phyloP scores from a whole-genome alignment of 2,113 vertebrate genomes.

The Coturnix japonica region DNA sequence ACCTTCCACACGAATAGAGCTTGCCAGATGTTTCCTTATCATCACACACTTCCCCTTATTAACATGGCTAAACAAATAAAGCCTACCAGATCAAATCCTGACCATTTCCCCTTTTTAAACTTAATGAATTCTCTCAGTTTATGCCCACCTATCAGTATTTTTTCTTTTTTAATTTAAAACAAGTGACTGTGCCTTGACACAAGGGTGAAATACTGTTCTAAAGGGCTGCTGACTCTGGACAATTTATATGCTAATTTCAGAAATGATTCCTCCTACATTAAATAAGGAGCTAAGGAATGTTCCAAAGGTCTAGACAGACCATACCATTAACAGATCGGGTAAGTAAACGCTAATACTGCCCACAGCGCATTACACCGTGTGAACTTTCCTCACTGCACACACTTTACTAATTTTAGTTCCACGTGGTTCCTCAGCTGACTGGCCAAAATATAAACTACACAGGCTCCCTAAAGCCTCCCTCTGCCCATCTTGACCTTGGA shows the following conservation, averaged over 20 bases:
- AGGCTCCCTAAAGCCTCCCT: slow-evolving; percentile 27
- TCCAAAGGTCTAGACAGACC: slow-evolving; percentile 77
- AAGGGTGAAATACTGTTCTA: not conserved
- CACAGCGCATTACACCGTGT: slow-evolving; percentile 36
- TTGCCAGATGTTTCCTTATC: not conserved
- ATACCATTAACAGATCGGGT: slow-evolving; percentile 60
- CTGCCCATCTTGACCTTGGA: slow-evolving; percentile 70
- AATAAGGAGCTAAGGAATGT: slow-evolving; percentile 77
- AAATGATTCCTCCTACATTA: slow-evolving; percentile 71
- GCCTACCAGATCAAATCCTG: not conserved
- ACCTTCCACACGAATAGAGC: not conserved
- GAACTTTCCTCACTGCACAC: slow-evolving; percentile 49
- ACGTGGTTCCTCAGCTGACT: slow-evolving; percentile 73
- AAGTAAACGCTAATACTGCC: slow-evolving; percentile 34
- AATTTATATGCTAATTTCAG: slow-evolving; percentile 79
- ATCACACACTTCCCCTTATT: not conserved
- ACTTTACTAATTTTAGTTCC: slow-evolving; percentile 56
- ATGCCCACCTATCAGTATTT: not conserved
- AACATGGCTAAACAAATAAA: not conserved
- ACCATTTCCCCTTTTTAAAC: not conserved
- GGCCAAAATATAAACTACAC: slow-evolving; percentile 48
- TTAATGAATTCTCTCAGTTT: not conserved
- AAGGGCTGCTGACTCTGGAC: slow-evolving; percentile 67
- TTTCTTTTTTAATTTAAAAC: not conserved
- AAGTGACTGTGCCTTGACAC: slow-evolving; percentile 24